Percentiles rank a stretch among this genome's conserved stretches.
phyloP scores from a whole-genome alignment of 1,140 invertebrate genomes.

The Procambarus virginalis region DNA sequence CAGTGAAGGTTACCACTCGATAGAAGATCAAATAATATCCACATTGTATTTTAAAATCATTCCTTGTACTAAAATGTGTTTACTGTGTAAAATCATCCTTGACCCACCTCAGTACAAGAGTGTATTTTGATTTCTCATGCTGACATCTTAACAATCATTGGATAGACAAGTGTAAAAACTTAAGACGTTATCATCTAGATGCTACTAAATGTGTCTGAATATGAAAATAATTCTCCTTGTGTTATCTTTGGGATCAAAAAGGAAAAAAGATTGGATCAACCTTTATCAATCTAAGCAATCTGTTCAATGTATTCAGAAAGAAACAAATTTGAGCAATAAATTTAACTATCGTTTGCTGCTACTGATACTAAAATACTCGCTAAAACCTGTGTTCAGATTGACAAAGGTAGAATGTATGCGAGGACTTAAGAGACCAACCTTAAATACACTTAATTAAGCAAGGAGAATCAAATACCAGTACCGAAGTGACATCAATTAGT shows the following conservation, averaged over 20 bases:
- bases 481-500: neutral
- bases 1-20: too few relatives aligned
- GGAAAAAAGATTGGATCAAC: neutral
- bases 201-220: too few relatives aligned
- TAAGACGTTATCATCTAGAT: too few relatives aligned
- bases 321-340: neutral
- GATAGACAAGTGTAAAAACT: too few relatives aligned
- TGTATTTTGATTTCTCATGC: too few relatives aligned
- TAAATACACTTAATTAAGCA: neutral
- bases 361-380: neutral
- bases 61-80: too few relatives aligned
- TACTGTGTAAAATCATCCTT: too few relatives aligned
- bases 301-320: neutral
- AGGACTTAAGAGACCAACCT: neutral
- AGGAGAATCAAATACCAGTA: neutral
- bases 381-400: neutral
- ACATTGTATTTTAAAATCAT: too few relatives aligned
- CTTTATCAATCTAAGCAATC: neutral
- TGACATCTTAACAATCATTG: too few relatives aligned
- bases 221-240: neutral
- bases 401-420: constrained; percentile 17
- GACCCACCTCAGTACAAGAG: too few relatives aligned
- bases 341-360: neutral
- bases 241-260: constrained; percentile 22
- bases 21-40: too few relatives aligned